Conservation (phyloP, 1,140 invertebrate species). For the Phymastichus coffea region DNA sequence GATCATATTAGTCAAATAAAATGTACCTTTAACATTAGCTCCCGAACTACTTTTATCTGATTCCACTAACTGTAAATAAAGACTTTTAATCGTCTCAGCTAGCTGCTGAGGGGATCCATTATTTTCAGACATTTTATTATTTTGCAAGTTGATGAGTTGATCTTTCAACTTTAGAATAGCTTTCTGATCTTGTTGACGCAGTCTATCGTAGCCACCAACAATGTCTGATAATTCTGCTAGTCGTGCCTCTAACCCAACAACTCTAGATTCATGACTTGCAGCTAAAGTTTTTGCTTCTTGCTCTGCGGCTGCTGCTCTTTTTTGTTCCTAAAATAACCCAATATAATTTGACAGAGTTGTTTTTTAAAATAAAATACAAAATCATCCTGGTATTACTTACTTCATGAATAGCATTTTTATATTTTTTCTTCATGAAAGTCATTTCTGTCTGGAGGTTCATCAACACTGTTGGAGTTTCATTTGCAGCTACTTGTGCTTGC, state of each 20-base stretch:
- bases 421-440: slow-evolving; percentile 69
- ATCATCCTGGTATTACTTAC: slow-evolving; percentile 43
- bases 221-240: slow-evolving; percentile 78
- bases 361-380: slow-evolving; percentile 24
- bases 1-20: slow-evolving; percentile 4
- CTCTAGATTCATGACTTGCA: slow-evolving; percentile 72
- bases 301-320: slow-evolving; percentile 66
- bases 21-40: slow-evolving; percentile 44
- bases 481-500: slow-evolving; percentile 59
- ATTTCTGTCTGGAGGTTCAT: slow-evolving; percentile 72
- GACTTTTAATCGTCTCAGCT: slow-evolving; percentile 41
- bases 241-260: slow-evolving; percentile 73
- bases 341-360: slow-evolving; percentile 6
- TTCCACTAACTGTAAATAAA: slow-evolving; percentile 43
- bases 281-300: slow-evolving; percentile 67
- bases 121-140: slow-evolving; percentile 37
- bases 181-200: slow-evolving; percentile 72
- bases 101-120: slow-evolving; percentile 43
- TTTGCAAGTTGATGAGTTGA: slow-evolving; percentile 43
- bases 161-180: slow-evolving; percentile 73
- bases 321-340: slow-evolving; percentile 65
- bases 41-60: slow-evolving; percentile 43
- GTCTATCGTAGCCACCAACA: slow-evolving; percentile 76
- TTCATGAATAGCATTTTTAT: slow-evolving; percentile 65
- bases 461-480: slow-evolving; percentile 64